Evolutionary conservation across 1,140 invertebrate genomes (phyloP), one percentile per base, ranked within the genome.

Genomic region (Theocolax elegans): DNA sequence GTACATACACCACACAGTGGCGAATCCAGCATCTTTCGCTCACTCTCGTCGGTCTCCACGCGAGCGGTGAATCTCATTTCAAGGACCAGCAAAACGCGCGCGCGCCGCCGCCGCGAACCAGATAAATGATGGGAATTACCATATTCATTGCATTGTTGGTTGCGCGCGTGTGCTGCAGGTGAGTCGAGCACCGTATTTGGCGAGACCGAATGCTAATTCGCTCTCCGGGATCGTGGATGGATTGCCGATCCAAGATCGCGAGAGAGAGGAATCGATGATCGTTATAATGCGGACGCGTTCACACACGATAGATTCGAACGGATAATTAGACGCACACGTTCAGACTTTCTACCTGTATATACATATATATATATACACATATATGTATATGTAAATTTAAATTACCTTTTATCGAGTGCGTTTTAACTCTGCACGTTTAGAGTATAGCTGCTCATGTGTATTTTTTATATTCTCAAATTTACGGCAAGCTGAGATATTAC

Each of bases 121-220:
- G 76, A 80, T 78, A 80, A 81, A 80, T 76, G 77, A 81, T 76
- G 76, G 49, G 67, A 80, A 81, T 81, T 76, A 78, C 76, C 79
- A 80, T 81, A 81, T 80, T 79, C 74, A 81, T 80, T 76, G 76
- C 69, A 78, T 78, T 76, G 77, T 76, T 68, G 27, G 4, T 21
- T 25, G 67, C 49, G 38, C 29, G 19, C 53, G 62, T 54, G 25
- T 48, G 44, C 29, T 67, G 71, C 75, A 75, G 72, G 67, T 73
- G 71, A 80, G 72, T 56, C 40, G 35, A n/a, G 13, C 53, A 35
- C 77, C 79, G 72, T 79, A 79, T 80, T 81, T 80, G 79, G 80
- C 69, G 65, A 68, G 68, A 35, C n/a, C n/a, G n/a, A n/a, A n/a
- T n/a, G n/a, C n/a, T n/a, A n/a, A n/a, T n/a, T n/a, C n/a, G n/a